These are phyloP conservation scores for Malacoctenus gilli DNA, from an alignment of 2,797 vertebrate genomes.

Conservation along the genomic window DNA sequence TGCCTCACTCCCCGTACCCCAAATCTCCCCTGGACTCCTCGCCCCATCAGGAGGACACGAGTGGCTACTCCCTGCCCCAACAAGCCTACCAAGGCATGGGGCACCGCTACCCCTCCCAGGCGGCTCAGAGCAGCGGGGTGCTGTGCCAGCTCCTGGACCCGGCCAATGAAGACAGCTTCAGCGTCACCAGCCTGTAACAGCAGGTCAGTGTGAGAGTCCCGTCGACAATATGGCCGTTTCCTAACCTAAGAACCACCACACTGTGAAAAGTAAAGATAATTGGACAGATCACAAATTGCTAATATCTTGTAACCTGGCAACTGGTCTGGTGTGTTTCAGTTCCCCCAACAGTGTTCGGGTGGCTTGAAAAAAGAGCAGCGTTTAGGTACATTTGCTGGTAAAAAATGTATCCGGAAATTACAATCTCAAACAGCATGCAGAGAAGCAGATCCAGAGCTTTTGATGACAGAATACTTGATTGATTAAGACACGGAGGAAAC, in stretches of 20 bases:
- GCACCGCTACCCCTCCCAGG: conserved; percentile 89
- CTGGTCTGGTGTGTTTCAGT: too few relatives aligned
- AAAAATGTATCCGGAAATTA: too few relatives aligned
- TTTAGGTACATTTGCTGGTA: too few relatives aligned
- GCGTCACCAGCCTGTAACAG: conserved; percentile 98
- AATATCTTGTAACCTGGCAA: too few relatives aligned
- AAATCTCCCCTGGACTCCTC: conserved; percentile 90
- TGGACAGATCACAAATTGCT: too few relatives aligned
- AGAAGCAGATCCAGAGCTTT: too few relatives aligned
- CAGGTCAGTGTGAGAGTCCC: conserved; percentile 66
- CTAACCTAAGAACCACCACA: background rate
- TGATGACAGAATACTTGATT: too few relatives aligned
- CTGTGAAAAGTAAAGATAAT: too few relatives aligned
- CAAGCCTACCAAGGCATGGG: conserved; percentile 84
- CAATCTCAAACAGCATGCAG: too few relatives aligned
- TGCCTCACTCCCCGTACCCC: conserved; percentile 78
- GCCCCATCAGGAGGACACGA: conserved; percentile 89
- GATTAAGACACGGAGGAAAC: too few relatives aligned
- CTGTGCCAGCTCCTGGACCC: conserved; percentile 96
- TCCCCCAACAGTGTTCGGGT: too few relatives aligned
- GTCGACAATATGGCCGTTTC: background rate
- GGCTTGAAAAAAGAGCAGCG: too few relatives aligned
- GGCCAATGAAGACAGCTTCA: conserved; percentile 96
- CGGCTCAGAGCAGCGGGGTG: conserved; percentile 87
- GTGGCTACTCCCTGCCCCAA: conserved; percentile 93